Conservation (phyloP, 2,797 vertebrate genomes). For the Rhincodon typus region DNA sequence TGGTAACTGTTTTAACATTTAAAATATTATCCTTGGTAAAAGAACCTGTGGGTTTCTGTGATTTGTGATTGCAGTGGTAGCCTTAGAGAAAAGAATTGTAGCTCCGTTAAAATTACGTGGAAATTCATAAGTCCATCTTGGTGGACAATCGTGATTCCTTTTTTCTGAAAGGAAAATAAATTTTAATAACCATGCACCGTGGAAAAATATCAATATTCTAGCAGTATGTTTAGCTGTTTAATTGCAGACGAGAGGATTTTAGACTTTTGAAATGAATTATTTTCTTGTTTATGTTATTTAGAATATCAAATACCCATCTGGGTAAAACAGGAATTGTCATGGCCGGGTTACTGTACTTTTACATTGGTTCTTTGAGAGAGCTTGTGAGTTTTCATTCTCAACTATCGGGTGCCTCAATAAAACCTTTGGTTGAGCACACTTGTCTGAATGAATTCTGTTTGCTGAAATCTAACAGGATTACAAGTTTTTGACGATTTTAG, state of each 20-base stretch:
- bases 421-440: conserved; percentile 32
- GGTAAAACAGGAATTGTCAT: conserved; percentile 15
- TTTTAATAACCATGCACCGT: conserved; percentile 4
- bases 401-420: conserved; percentile 33
- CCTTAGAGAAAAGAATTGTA: conserved; percentile 18
- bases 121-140: conserved; percentile 31
- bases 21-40: conserved; percentile 31
- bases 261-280: conserved; percentile 22
- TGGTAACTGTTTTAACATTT: conserved; percentile 37
- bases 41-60: conserved; percentile 29
- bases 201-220: conserved; percentile 23
- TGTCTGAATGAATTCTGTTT: conserved; percentile 21
- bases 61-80: conserved; percentile 26
- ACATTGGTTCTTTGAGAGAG: conserved; percentile 34
- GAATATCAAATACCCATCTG: not conserved
- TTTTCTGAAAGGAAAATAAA: conserved; percentile 16
- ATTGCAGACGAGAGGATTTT: not conserved
- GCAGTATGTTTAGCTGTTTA: conserved; percentile 25
- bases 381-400: conserved; percentile 37
- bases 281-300: conserved; percentile 33
- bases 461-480: not conserved
- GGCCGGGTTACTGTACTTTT: not conserved
- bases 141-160: conserved; percentile 5
- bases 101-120: conserved; percentile 19
- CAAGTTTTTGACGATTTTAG: not conserved